A percentile compares a stretch with the other conserved stretches of the same genome.
Evolutionary conservation across 1,140 invertebrate genomes (phyloP).

Genomic region (Spodoptera frugiperda): DNA sequence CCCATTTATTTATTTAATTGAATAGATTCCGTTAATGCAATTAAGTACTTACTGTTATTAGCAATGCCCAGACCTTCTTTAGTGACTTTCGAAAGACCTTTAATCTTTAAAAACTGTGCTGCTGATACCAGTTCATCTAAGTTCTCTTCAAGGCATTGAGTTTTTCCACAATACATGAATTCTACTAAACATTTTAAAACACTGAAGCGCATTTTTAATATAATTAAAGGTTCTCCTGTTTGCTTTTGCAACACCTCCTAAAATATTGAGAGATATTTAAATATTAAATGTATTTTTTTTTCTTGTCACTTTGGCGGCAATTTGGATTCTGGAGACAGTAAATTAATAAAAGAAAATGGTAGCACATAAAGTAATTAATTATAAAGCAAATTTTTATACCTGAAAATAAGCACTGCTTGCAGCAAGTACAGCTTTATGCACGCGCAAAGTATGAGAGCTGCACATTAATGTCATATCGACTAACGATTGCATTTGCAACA

Average conservation of each 20-base stretch:
- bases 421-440: constrained; percentile 88
- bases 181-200: constrained; percentile 80
- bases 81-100: constrained; percentile 81
- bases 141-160: constrained; percentile 80
- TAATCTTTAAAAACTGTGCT: constrained; percentile 81
- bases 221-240: constrained; percentile 78
- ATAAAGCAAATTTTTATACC: constrained; percentile 62
- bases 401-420: constrained; percentile 89
- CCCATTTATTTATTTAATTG: no score
- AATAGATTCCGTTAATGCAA: constrained; percentile 15
- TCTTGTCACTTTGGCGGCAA: background rate
- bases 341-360: no score
- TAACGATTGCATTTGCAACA: constrained; percentile 87
- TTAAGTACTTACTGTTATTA: constrained; percentile 73
- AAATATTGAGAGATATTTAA: constrained; percentile 11
- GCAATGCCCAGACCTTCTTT: constrained; percentile 82
- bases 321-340: background rate
- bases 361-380: no score
- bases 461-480: constrained; percentile 88
- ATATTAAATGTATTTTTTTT: no score
- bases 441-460: constrained; percentile 87
- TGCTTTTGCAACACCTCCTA: constrained; percentile 81
- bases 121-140: constrained; percentile 81
- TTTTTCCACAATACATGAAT: constrained; percentile 84
- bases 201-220: constrained; percentile 81